Base-by-base conservation (phyloP, 2,113 vertebrate genomes). In the Ellobius talpinus region DNA sequence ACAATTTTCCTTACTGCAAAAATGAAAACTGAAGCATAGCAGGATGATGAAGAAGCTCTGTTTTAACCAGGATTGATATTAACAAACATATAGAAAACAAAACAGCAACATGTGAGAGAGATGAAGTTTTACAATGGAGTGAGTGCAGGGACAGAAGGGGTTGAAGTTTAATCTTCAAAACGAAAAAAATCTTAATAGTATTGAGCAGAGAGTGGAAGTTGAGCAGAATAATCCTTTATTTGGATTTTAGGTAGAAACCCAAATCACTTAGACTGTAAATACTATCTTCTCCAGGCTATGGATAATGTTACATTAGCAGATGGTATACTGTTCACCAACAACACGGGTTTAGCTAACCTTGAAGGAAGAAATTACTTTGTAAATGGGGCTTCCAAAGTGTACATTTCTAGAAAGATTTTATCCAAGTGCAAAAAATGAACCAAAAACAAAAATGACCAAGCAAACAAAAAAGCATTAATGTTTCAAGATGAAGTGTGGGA, bases 221-320 rank as follows among this genome's bases (percentile, higher is more conserved):
- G 47, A 90, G n/a, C 9, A 68, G 13, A n/a, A 58, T 29, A 84
- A 74, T 85, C 65, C 23, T 89, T 94, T 68, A 31, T 61, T 93
- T 93, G 45, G 5, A n/a, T 90, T 95, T 92, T 61, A 94, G 36
- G n/a, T 29, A 79, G 90, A 52, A 91, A 78, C 8, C 5, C 1
- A 42, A 63, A 72, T 70, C 3, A 72, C 63, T 90, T 93, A 29
- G 3, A 33, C 24, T 85, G 5, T 50, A 95, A 92, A 55, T 66
- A 91, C 86, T 77, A 33, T 42, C 50, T 76, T 94, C 58, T 26
- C 95, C 29, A 81, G n/a, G 13, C 31, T 90, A 47, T 6, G 10
- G 26, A 90, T 92, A 66, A 58, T 52, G 45, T 94, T 79, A 65
- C 61, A 85, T 70, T 42, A 85, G 26, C 36, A 93, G 92, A n/a